These are phyloP conservation scores for Emydocephalus ijimae DNA, from an alignment of 2,113 vertebrate genomes.

Conservation along the genomic window DNA sequence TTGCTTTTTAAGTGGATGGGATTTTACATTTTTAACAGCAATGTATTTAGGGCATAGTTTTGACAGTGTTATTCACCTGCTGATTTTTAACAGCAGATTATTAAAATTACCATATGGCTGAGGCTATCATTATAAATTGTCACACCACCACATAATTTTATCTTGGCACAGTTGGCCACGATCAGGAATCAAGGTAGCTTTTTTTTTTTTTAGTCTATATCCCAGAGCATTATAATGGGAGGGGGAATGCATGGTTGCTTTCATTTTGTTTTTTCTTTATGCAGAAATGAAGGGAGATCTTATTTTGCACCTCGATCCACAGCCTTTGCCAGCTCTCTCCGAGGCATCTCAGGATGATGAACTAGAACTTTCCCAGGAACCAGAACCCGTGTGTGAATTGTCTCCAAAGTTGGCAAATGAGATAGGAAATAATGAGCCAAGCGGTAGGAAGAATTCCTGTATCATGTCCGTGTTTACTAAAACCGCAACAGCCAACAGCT, in stretches of 20 bases:
- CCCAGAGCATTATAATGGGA: background rate
- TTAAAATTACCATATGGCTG: background rate
- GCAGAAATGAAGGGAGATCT: slow-evolving; percentile 81
- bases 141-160: background rate
- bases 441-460: slow-evolving; percentile 54
- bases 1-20: background rate
- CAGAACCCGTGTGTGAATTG: slow-evolving; percentile 49
- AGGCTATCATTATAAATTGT: background rate
- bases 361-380: slow-evolving; percentile 84
- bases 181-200: background rate
- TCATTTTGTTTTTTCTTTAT: slow-evolving; percentile 40
- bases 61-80: background rate
- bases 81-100: background rate
- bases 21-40: background rate
- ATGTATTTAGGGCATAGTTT: background rate
- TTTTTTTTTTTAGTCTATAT: background rate
- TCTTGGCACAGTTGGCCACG: background rate
- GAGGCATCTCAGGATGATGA: slow-evolving; percentile 77
- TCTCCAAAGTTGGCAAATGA: background rate
- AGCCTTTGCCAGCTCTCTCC: slow-evolving; percentile 79
- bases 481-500: background rate
- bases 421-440: slow-evolving; percentile 38
- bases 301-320: slow-evolving; percentile 81
- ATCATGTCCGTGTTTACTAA: background rate
- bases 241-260: background rate